Evolutionary conservation across 2,113 vertebrate species (phyloP), one percentile per base, ranked within the genome.

Genomic region (Myanophis thanlyinensis): DNA sequence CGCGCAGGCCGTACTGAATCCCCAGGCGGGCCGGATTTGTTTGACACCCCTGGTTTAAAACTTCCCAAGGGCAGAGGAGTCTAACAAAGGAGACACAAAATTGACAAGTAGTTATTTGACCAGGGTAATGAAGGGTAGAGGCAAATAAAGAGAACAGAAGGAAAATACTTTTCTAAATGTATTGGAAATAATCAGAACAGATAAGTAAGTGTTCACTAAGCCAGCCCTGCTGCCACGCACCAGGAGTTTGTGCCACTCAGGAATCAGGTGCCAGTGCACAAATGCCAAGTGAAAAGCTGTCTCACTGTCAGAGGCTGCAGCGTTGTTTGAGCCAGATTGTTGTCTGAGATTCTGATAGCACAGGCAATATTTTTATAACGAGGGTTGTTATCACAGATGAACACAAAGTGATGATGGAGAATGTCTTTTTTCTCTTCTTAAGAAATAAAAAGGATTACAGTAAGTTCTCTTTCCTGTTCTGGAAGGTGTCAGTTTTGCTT

Each of bases 201-300:
- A 95, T 93, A 59, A 93, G 93, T 88, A 93, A 95, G 95, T 91
- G 88, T 91, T 89, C 94, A 62, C 85, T 53, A 35, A 67, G 27
- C 46, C 73, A 85, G 48, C 85, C 89, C 93, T 91, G 48, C 91
- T 95, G 92, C 92, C 91, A 44, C 0, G 51, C 53, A 30, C 25
- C 91, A 35, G 44, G 0, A 0, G 51, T 59, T 85, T 23, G 85
- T 84, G 56, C 87, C 18, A 44, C 90, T 94, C 56, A 93, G 90
- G 46, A 48, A 91, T 89, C 59, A 44, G 11, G 4, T 73, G 90
- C 85, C 87, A 87, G 91, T 85, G 92, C 67, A 89, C 47, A n/a
- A 48, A 0, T 89, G 48, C 93, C 44, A 40, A 47, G 0, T 44
- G 86, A 52, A 46, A 90, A 13, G 40, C 56, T 85, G 44, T 30